These are phyloP conservation scores for Drosophila pegasa DNA, from an alignment of 2,888 invertebrate genomes.

Conservation along the genomic window DNA sequence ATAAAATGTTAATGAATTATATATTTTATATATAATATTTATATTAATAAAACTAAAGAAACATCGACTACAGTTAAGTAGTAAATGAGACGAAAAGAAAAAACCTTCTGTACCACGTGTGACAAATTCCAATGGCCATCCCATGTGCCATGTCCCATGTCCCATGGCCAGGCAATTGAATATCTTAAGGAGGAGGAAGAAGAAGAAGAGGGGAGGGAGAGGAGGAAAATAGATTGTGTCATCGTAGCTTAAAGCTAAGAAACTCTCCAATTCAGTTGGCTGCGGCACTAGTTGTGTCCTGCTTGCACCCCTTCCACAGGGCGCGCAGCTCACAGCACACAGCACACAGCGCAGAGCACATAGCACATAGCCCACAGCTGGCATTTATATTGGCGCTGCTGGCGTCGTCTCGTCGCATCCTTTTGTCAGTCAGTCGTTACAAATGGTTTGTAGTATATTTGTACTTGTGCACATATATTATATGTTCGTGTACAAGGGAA, in stretches of 20 bases:
- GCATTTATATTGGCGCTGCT: constrained; percentile 38
- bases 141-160: too few species aligned
- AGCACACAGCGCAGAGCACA: constrained; percentile 13
- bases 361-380: constrained; percentile 20
- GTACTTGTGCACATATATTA: neutral
- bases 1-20: too few species aligned
- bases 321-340: neutral
- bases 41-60: too few species aligned
- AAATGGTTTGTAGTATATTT: constrained; percentile 34
- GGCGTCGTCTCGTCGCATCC: constrained; percentile 64
- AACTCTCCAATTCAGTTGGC: constrained; percentile 20
- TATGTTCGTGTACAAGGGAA: neutral
- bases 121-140: neutral
- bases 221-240: constrained; percentile 36
- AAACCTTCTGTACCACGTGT: neutral
- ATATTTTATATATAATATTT: too few species aligned
- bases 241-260: constrained; percentile 21
- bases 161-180: neutral
- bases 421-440: constrained; percentile 41
- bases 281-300: constrained; percentile 13
- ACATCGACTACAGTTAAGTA: too few species aligned
- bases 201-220: too few species aligned
- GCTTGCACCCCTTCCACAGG: constrained; percentile 28
- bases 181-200: neutral
- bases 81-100: too few species aligned